Evolutionary conservation across 1,140 invertebrate genomes (phyloP), one percentile per base, ranked within the genome.

Genomic region (Sycophaga agraensis): DNA sequence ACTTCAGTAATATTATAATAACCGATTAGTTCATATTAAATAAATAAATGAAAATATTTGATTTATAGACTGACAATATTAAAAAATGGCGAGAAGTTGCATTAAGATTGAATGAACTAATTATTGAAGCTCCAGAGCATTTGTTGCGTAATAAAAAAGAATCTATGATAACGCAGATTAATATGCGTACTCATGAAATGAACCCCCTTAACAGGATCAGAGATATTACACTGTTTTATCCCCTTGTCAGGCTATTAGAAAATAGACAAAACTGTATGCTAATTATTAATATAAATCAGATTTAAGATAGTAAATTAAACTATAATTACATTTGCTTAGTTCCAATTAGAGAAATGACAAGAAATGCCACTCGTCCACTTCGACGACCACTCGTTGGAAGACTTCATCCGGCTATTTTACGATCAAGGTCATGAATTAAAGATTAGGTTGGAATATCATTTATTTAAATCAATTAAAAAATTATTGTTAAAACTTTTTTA

Each of bases 31-130:
- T n/a, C n/a, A n/a, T 14, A 46, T 46, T 24, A 9, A 3, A 40
- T 22, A 26, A 11, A 45, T 26, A 4, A 17, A 21, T 50, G 9
- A 8, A n/a, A 24, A 40, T 26, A 1, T 26, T 59, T 37, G 2
- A 26, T 35, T 67, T 66, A 2, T 31, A 73, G 71, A 54, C 68
- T n/a, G 39, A 51, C 3, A 68, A 73, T n/a, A 46, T 73, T 16
- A 59, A 56, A 24, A 70, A 67, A 55, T 73, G 71, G 71, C 68
- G 67, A 24, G 65, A 70, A 66, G 67, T 73, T 17, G 72, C 72
- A 21, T 54, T 64, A 16, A 68, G 71, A 46, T 67, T 73, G 22
- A 70, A 49, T 39, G 72, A 73, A 68, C 67, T 73, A 57, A 72
- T 73, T 40, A 72, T 68, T 17, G 72, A 73, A 64, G 71, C 72